Evolutionary conservation across 2,113 vertebrate species (phyloP), one percentile per base, ranked within the genome.

Genomic region (Collichthys lucidus): DNA sequence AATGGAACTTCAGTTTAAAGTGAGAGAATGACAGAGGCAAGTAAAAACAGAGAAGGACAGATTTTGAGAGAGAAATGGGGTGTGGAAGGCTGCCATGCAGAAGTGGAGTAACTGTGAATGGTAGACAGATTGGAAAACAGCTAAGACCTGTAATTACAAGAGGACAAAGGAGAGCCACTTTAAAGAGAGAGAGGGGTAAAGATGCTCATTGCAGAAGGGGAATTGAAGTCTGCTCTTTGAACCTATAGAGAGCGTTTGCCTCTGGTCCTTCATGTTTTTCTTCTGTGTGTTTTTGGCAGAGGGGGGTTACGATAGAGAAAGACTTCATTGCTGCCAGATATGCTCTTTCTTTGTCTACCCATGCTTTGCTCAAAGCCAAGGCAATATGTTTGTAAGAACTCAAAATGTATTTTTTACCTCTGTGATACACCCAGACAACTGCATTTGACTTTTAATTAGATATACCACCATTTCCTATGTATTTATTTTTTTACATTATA

Each of bases 191-290:
- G 35, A 72, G 74, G 55, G 55, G 61, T 74, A 73, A 80, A 74
- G 47, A 68, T 80, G 68, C 26, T 74, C 57, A 52, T 26, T 52
- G 70, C 49, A 55, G 10, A 71, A 59, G 49, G 44, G n/a, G 20
- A 42, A 59, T 46, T 88, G 69, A 89, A 88, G 84, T 80, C 61
- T 79, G 62, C 50, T 83, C 72, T 87, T 87, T 84, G 69, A 88
- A 72, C 79, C 56, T 57, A 67, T 26, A 47, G 26, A 79, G 52
- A 64, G 60, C 53, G 67, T 84, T 67, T 78, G 46, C 60, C 65
- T 77, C 83, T 80, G 67, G 64, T 64, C 29, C 24, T 74, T 65
- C 12, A 53, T 3, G 8, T n/a, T 77, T 71, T 19, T n/a, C 12
- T 3, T 49, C 5, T 47, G 40, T 62, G 44, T 52, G 29, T 40